Base-by-base conservation (phyloP, 1,140 invertebrate genomes). In the Triops cancriformis region DNA sequence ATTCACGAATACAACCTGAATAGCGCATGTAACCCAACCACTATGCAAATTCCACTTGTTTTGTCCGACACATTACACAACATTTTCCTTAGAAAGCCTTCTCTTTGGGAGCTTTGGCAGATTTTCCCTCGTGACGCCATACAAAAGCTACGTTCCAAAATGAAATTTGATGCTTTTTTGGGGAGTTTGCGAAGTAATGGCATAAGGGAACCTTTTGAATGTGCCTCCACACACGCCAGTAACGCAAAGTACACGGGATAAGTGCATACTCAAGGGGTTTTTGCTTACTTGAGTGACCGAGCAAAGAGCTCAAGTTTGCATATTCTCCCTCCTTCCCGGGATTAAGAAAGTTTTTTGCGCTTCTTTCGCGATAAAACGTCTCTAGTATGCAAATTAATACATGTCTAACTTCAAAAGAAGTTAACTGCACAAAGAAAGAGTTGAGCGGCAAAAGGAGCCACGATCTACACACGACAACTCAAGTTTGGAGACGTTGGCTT, bases 271-370 rank as follows among this genome's bases (percentile, higher is more conserved):
- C 9, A 64, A 64, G 51, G 31, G 31, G 51, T 64, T 64, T 64
- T 64, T 64, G 51, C 51, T 64, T 64, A 64, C 51, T 64, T 9
- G 51, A 64, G 51, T 64, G 51, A 64, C 51, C 18, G 51, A 64
- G 51, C 51, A 64, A 64, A 64, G 51, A 64, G 51, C 51, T 64
- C 51, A 64, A 64, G 51, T 64, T 64, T 64, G 51, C 51, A 64
- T 64, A 12, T 64, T 14, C 18, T 5, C 51, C 51, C 31, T 37
- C 51, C 51, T 64, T 64, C 18, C 14, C 10, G 51, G 51, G 14
- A 64, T 64, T 64, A 64, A 64, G 23, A 5, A n/a, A n/a, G 23
- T 64, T 64, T 64, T 64, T 64, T 18, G 51, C 51, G 18, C n/a
- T 64, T 23, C 23, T n/a, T 64, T 64, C 51, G 51, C 3, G 18